phyloP scores from a whole-genome alignment of 2,113 vertebrate genomes.

The Pagrus major region DNA sequence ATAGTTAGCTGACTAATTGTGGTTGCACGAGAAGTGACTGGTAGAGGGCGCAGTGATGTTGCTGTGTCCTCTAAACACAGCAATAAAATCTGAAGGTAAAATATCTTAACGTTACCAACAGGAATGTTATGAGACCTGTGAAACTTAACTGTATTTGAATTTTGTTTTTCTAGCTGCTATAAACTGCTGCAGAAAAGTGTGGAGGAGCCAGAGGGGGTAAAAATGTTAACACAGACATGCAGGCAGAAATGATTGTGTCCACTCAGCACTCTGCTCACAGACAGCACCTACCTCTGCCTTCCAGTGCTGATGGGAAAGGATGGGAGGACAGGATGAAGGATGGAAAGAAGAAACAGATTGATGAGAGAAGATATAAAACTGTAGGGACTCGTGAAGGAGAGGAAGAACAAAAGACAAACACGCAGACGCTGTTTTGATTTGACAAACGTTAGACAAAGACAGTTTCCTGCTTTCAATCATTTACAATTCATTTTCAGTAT shows the following conservation, averaged over 20 bases:
- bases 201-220: background rate
- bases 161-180: background rate
- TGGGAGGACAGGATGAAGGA: constrained; percentile 61
- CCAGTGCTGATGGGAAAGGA: constrained; percentile 89
- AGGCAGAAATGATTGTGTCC: constrained; percentile 47
- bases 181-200: background rate
- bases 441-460: constrained; percentile 16
- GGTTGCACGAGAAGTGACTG: too few relatives aligned
- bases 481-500: background rate
- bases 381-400: constrained; percentile 20
- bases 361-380: constrained; percentile 67
- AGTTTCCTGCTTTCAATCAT: background rate
- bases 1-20: too few relatives aligned
- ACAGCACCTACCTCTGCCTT: constrained; percentile 88
- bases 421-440: constrained; percentile 9
- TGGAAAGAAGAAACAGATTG: constrained; percentile 67
- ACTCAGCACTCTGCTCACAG: constrained; percentile 63
- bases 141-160: background rate
- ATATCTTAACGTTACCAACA: background rate
- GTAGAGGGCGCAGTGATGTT: background rate
- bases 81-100: background rate
- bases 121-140: background rate
- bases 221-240: constrained; percentile 55
- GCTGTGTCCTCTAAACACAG: background rate
- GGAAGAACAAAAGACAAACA: constrained; percentile 22